Conservation (phyloP, 1,140 invertebrate species). For the Conus betulinus region DNA sequence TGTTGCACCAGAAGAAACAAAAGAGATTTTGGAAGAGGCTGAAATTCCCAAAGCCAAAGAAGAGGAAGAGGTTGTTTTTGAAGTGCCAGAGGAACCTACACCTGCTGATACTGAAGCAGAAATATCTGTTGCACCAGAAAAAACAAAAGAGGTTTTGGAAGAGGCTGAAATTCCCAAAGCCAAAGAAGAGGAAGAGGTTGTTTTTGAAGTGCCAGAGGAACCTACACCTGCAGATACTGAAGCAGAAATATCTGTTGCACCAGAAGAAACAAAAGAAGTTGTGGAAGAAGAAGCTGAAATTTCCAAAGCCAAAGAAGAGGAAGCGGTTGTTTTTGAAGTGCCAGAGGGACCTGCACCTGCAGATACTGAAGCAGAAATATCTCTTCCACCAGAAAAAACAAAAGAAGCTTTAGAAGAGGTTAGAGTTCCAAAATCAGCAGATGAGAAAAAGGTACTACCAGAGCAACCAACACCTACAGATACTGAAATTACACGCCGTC, state of each 20-base stretch:
- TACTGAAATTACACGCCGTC: constrained; percentile 12
- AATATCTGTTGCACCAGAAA: constrained; percentile 1
- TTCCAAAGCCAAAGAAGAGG: constrained; percentile 14
- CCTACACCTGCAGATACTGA: constrained; percentile 39
- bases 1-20: background rate
- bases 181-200: constrained; percentile 15
- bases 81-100: constrained; percentile 2
- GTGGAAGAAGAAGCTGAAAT: background rate
- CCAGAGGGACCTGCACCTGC: constrained; percentile 45
- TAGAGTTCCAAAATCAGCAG: background rate
- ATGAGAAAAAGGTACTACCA: constrained; percentile 33
- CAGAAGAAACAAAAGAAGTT: constrained; percentile 27
- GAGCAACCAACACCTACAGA: constrained; percentile 44
- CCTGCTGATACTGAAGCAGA: constrained; percentile 43
- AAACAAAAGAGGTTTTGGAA: constrained; percentile 1
- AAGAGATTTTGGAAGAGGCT: constrained; percentile 38
- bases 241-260: constrained; percentile 27
- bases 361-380: constrained; percentile 34
- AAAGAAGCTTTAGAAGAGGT: constrained; percentile 8
- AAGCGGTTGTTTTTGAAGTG: constrained; percentile 30
- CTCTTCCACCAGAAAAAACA: constrained; percentile 10
- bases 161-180: background rate
- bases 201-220: constrained; percentile 41
- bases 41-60: constrained; percentile 37
- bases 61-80: constrained; percentile 41